phyloP scores from a whole-genome alignment of 2,888 invertebrate species.

The Chymomyza caudatula region DNA sequence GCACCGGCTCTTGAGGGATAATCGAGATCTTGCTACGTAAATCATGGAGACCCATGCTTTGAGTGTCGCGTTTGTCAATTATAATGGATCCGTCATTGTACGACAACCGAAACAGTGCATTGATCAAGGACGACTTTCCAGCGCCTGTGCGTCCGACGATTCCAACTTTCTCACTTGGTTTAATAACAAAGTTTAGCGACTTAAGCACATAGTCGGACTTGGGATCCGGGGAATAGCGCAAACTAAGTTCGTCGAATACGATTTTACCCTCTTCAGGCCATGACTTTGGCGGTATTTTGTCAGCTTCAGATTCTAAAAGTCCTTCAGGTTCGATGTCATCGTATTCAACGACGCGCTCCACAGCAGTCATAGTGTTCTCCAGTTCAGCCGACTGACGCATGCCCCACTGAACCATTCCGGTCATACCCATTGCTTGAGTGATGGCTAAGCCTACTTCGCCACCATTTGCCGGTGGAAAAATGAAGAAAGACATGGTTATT shows the following conservation, averaged over 20 bases:
- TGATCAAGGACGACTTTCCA: conserved; percentile 85
- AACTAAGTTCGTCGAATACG: conserved; percentile 83
- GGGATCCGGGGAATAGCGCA: conserved; percentile 84
- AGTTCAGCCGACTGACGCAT: conserved; percentile 95
- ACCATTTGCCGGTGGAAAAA: conserved; percentile 83
- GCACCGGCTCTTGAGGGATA: conserved; percentile 90
- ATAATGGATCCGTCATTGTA: conserved; percentile 87
- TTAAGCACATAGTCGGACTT: conserved; percentile 86
- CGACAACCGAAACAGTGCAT: conserved; percentile 88
- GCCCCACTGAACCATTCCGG: conserved; percentile 87
- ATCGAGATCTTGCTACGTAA: conserved; percentile 88
- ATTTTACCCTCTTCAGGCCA: conserved; percentile 87
- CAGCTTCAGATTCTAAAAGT: conserved; percentile 82
- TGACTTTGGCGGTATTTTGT: conserved; percentile 82
- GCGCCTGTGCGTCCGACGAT: conserved; percentile 86
- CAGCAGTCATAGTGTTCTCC: conserved; percentile 93
- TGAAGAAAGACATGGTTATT: conserved; percentile 91
- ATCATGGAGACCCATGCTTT: conserved; percentile 85
- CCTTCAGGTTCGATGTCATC: conserved; percentile 78
- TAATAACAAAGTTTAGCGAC: conserved; percentile 82
- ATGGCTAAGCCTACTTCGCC: conserved; percentile 89
- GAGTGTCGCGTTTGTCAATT: conserved; percentile 88
- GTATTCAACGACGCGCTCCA: conserved; percentile 89
- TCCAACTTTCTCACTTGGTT: conserved; percentile 84
- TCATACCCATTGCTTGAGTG: conserved; percentile 87